Percentiles rank a stretch among this genome's conserved stretches.
phyloP scores from a whole-genome alignment of 1,140 invertebrate species.

The Elymnias hypermnestra region DNA sequence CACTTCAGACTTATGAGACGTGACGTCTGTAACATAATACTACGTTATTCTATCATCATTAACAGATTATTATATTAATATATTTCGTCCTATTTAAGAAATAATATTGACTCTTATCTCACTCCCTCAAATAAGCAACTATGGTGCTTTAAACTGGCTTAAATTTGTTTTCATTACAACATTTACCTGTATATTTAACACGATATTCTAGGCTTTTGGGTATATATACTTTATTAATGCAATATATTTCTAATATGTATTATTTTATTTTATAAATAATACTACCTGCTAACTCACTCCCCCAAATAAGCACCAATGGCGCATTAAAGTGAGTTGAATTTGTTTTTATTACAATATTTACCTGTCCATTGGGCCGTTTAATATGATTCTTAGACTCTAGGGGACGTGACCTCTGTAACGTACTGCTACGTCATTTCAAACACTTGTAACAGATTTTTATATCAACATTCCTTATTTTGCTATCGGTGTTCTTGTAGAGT shows the following conservation, averaged over 20 bases:
- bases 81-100: slow-evolving; percentile 14
- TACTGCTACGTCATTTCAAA: slow-evolving; percentile 53
- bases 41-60: slow-evolving; percentile 54
- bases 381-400: slow-evolving; percentile 39
- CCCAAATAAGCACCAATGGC: slow-evolving; percentile 44
- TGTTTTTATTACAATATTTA: slow-evolving; percentile 69
- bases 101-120: too few relatives aligned
- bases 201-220: too few relatives aligned
- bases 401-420: slow-evolving; percentile 45
- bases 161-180: too few relatives aligned
- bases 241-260: too few relatives aligned
- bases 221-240: too few relatives aligned
- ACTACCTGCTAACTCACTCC: slow-evolving; percentile 2
- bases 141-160: too few relatives aligned
- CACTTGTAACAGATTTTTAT: slow-evolving; percentile 58
- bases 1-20: too few relatives aligned
- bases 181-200: too few relatives aligned
- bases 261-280: neutral
- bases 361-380: slow-evolving; percentile 65
- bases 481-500: neutral
- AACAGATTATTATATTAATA: slow-evolving; percentile 50
- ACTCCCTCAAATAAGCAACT: too few relatives aligned
- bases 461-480: slow-evolving; percentile 21
- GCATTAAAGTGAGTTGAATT: slow-evolving; percentile 65
- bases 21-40: slow-evolving; percentile 46